phyloP scores from a whole-genome alignment of 1,140 invertebrate genomes.

The Polypedilum vanderplanki region DNA sequence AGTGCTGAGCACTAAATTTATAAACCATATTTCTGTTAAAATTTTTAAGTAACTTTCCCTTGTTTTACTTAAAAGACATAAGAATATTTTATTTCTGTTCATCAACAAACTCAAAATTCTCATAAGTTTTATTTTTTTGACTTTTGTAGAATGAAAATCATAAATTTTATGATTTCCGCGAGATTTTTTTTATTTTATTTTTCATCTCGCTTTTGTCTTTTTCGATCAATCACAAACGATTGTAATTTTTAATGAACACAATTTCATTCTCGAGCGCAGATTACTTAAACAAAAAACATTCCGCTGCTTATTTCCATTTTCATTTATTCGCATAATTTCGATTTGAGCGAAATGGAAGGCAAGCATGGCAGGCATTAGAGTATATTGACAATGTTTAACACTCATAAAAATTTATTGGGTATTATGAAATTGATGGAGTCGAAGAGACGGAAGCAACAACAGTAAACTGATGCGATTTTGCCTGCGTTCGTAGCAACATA shows the following conservation, averaged over 20 bases:
- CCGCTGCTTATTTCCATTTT: neutral
- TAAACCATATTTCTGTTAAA: no score
- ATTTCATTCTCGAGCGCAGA: neutral
- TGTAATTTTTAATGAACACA: conserved; percentile 14
- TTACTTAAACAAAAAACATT: neutral
- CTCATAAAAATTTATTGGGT: conserved; percentile 28
- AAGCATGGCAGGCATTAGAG: neutral
- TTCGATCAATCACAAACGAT: conserved; percentile 1
- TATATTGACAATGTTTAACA: neutral
- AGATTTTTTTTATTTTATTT: neutral
- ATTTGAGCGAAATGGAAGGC: neutral
- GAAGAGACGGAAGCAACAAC: neutral
- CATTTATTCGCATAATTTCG: conserved; percentile 10
- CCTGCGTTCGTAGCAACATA: neutral
- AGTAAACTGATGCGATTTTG: neutral
- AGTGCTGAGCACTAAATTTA: no score
- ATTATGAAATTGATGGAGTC: neutral
- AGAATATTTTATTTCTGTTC: no score
- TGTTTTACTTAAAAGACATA: no score
- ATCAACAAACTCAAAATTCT: no score
- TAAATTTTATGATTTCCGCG: neutral
- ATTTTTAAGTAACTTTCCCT: no score
- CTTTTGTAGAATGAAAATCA: no score
- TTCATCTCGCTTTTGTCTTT: neutral
- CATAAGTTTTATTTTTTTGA: no score